phyloP scores from a whole-genome alignment of 2,113 vertebrate species.

The Pituophis catenifer region DNA sequence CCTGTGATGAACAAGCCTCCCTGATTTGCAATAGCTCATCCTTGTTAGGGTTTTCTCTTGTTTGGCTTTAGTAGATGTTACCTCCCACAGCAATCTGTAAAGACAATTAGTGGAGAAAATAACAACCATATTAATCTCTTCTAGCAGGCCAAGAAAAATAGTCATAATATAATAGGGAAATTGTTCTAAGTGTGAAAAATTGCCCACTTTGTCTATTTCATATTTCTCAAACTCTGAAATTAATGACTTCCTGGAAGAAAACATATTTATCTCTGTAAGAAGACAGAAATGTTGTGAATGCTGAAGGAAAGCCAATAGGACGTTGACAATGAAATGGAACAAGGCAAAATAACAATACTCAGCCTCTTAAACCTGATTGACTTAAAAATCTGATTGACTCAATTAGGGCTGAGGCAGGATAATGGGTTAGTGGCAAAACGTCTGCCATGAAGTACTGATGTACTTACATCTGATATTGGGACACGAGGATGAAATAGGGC shows the following conservation, averaged over 20 bases:
- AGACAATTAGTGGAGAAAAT: constrained; percentile 71
- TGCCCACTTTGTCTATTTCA: constrained; percentile 76
- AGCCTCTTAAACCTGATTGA: constrained; percentile 49
- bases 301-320: constrained; percentile 60
- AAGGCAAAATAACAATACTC: neutral
- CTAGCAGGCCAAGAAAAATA: constrained; percentile 63
- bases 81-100: constrained; percentile 63
- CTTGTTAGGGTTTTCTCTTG: constrained; percentile 53
- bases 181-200: constrained; percentile 80
- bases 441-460: neutral
- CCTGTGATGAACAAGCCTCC: constrained; percentile 36
- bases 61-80: constrained; percentile 61
- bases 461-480: neutral
- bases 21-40: constrained; percentile 38
- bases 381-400: constrained; percentile 48
- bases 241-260: constrained; percentile 69
- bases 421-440: neutral
- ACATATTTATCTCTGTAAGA: constrained; percentile 60
- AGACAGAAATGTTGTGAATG: constrained; percentile 67
- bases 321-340: constrained; percentile 54
- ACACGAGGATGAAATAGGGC: neutral
- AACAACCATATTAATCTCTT: constrained; percentile 74
- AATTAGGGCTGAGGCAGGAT: neutral
- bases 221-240: constrained; percentile 72
- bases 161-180: constrained; percentile 67